These are phyloP conservation scores for Spisula subtruncata DNA, from an alignment of 2,888 invertebrate genomes.

Conservation along the genomic window DNA sequence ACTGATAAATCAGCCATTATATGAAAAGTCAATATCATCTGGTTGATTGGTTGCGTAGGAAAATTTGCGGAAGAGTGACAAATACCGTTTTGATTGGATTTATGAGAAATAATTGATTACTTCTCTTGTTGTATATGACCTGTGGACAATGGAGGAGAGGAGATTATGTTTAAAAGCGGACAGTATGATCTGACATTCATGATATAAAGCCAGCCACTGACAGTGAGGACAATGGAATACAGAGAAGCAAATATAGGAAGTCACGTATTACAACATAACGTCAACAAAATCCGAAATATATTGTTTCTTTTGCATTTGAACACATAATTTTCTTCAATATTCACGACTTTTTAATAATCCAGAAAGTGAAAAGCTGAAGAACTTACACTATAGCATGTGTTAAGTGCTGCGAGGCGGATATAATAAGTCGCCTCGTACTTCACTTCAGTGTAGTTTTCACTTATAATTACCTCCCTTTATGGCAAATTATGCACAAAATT, in stretches of 20 bases:
- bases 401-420: no score
- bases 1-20: neutral
- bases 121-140: neutral
- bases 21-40: neutral
- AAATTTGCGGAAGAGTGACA: slow-evolving; percentile 11
- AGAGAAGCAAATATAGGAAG: no score
- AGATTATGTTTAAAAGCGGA: neutral
- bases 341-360: no score
- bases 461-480: no score
- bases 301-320: neutral
- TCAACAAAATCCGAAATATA: no score
- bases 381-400: no score
- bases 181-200: neutral
- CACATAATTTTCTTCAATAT: no score
- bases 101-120: neutral
- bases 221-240: neutral
- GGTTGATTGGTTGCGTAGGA: neutral
- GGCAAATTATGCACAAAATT: no score
- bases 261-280: no score
- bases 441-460: no score
- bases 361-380: no score
- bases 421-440: no score
- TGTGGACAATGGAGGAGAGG: neutral
- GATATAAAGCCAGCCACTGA: neutral
- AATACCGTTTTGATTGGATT: slow-evolving; percentile 20